Percentiles rank a stretch among this genome's conserved stretches.
Evolutionary conservation across 2,888 invertebrate genomes (phyloP).

Genomic region (Mesopsocus fuscifrons): DNA sequence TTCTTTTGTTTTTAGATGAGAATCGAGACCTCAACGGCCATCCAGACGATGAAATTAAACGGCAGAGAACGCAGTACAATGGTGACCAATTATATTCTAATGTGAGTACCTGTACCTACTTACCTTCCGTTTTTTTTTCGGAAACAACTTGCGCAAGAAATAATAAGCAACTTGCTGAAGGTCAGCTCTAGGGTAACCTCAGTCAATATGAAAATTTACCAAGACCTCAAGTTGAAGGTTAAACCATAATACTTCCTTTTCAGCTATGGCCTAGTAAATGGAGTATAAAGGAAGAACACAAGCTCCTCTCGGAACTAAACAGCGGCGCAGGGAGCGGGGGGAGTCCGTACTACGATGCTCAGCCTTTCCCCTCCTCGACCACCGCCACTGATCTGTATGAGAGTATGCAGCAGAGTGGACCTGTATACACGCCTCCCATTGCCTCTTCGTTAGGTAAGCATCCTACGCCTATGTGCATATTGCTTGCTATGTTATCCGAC

Average conservation of each 20-base stretch:
- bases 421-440: conserved; percentile 9
- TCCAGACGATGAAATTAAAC: conserved; percentile 68
- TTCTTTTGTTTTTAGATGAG: conserved; percentile 43
- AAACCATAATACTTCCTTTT: no score
- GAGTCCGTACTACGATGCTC: conserved; percentile 22
- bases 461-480: conserved; percentile 7
- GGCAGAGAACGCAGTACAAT: conserved; percentile 73
- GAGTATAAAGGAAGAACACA: conserved; percentile 83
- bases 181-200: no score
- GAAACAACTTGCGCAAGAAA: no score
- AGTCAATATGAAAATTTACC: not conserved
- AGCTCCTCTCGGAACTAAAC: conserved; percentile 64
- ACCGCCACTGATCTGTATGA: conserved; percentile 43
- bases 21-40: conserved; percentile 76
- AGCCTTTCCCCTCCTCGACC: conserved; percentile 18
- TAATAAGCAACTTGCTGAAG: no score
- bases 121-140: conserved; percentile 7
- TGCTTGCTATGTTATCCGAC: no score
- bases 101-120: conserved; percentile 35
- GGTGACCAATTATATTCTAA: conserved; percentile 80
- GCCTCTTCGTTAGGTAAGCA: conserved; percentile 16
- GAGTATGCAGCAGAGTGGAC: conserved; percentile 29
- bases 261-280: conserved; percentile 75
- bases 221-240: not conserved
- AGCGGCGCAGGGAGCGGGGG: conserved; percentile 31